Conservation (phyloP, 2,797 vertebrate genomes). For the Chromis chromis region DNA sequence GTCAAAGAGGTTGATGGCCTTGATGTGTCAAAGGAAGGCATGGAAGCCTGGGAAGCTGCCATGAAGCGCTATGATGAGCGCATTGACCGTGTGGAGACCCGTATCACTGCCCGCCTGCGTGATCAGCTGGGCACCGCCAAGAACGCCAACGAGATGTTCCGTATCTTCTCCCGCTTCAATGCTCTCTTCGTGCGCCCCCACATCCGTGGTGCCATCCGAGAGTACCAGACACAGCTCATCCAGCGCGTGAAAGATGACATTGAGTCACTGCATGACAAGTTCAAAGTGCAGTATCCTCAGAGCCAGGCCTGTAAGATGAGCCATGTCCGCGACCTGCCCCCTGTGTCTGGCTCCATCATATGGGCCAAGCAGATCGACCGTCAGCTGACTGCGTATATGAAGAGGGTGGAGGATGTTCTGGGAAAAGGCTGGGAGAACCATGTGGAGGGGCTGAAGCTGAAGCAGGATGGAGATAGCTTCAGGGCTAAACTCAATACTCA, state of each 20-base stretch:
- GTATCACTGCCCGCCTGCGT: conserved; percentile 96
- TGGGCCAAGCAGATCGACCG: conserved; percentile 99
- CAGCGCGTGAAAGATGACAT: conserved; percentile 99
- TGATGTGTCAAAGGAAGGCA: conserved; percentile 98
- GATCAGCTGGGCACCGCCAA: conserved; percentile 98
- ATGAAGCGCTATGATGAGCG: conserved; percentile 98
- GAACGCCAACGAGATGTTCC: conserved; percentile 99
- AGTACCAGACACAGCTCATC: conserved; percentile 98
- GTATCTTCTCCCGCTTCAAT: conserved; percentile 98
- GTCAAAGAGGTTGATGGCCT: conserved; percentile 98
- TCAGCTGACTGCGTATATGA: conserved; percentile 99
- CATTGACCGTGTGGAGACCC: conserved; percentile 97
- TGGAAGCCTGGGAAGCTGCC: conserved; percentile 98
- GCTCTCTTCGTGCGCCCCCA: conserved; percentile 97
- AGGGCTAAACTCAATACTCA: conserved; percentile 99
- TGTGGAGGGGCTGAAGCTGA: conserved; percentile 98
- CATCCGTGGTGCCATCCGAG: conserved; percentile 96
- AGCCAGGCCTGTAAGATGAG: conserved; percentile 99
- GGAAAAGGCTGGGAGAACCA: conserved; percentile 99
- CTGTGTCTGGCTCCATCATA: conserved; percentile 97
- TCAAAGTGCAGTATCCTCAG: conserved; percentile 99
- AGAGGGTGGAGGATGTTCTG: conserved; percentile 97
- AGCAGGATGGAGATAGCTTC: conserved; percentile 99
- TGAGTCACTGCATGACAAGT: conserved; percentile 98
- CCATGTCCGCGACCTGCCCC: conserved; percentile 95